These are phyloP conservation scores for Rhabdophis nuchalis DNA, from an alignment of 2,797 vertebrate genomes.

Conservation along the genomic window DNA sequence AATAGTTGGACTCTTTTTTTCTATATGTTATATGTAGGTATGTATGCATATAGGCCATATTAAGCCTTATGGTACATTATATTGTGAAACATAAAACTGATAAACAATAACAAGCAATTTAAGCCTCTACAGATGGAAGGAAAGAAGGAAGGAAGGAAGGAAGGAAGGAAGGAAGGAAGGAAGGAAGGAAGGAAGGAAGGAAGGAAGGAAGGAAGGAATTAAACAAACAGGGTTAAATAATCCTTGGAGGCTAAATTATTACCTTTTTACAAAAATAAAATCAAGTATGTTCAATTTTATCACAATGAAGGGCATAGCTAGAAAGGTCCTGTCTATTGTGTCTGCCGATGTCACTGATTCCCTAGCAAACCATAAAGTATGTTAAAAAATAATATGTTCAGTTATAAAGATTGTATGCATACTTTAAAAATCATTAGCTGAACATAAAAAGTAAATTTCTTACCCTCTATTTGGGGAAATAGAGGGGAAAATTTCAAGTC, in stretches of 20 bases:
- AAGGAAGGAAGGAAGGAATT: not conserved
- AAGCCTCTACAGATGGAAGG: not conserved
- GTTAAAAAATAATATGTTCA: not conserved
- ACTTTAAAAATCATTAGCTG: not conserved
- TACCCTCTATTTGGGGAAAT: not conserved
- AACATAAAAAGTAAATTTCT: not conserved
- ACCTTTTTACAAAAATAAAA: not conserved
- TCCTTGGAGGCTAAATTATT: not conserved
- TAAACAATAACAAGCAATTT: not conserved
- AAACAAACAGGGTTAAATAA: not conserved
- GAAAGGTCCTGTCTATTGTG: not conserved
- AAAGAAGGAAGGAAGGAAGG: not conserved
- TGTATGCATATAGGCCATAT: not conserved
- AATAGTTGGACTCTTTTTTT: not conserved
- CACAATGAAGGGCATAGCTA: not conserved
- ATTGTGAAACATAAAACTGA: not conserved
- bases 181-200: not conserved
- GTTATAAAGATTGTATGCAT: not conserved
- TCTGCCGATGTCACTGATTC: not conserved
- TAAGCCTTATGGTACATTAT: not conserved
- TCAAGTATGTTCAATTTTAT: not conserved
- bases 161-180: not conserved
- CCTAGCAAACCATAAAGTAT: not conserved
- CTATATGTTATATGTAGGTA: not conserved
- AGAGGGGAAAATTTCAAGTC: not conserved